Evolutionary conservation across 64 coral and sea anemone genomes (phyloP).

Genomic region (Stylophora pistillata): DNA sequence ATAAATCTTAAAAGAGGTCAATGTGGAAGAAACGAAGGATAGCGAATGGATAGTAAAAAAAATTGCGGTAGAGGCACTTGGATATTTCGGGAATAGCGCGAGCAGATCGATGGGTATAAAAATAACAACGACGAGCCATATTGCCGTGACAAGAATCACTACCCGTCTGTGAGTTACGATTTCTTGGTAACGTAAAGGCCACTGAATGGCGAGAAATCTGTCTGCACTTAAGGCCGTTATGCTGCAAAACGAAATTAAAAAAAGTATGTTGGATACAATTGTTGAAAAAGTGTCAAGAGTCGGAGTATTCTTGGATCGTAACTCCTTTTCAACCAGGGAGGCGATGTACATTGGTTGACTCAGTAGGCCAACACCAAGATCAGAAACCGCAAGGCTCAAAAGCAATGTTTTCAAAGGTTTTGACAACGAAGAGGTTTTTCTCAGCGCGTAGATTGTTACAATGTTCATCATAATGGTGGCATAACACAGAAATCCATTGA

Average conservation of each 20-base stretch:
- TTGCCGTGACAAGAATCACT: neutral
- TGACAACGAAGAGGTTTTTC: neutral
- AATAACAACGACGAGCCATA: neutral
- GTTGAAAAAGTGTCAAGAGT: too few species aligned
- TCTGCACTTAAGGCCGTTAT: conserved; percentile 6
- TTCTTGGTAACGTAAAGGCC: neutral
- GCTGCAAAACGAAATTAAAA: neutral
- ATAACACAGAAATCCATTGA: neutral
- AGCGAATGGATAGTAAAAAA: neutral
- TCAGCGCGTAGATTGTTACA: neutral
- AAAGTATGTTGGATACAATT: neutral
- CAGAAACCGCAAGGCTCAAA: conserved; percentile 6
- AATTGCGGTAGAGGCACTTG: neutral
- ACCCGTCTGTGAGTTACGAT: neutral
- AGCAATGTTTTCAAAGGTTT: conserved; percentile 1
- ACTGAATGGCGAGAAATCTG: neutral
- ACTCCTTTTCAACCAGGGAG: neutral
- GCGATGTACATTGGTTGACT: neutral
- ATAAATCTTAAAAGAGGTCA: neutral
- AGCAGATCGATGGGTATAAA: neutral
- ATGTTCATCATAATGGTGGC: conserved; percentile 1
- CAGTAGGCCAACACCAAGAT: conserved; percentile 10
- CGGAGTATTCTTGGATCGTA: neutral
- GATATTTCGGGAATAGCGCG: too few species aligned
- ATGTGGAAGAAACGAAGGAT: neutral